Evolutionary conservation across 2,797 vertebrate genomes (phyloP), one percentile per base, ranked within the genome.

Genomic region (Craterocephalus amniculus): DNA sequence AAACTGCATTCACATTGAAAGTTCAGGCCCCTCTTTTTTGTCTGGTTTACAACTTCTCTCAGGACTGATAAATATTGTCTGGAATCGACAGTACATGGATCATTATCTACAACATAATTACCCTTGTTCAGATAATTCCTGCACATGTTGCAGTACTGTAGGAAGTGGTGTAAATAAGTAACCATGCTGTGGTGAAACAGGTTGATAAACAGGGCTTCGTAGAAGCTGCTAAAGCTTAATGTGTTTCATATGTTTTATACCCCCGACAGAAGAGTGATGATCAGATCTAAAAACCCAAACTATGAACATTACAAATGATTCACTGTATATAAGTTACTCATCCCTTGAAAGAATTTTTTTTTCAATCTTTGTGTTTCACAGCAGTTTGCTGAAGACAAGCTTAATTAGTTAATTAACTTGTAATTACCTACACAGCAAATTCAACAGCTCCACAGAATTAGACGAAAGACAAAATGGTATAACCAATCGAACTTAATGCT

Each of bases 101-200:
- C 20, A 54, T 66, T 72, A 72, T 80, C 65, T 58, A 4, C 63
- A 20, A 43, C 32, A 32, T 48, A 52, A 81, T 66, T 61, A 64
- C 62, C 60, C 58, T 2, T 1, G 7, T 58, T 29, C 18, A 58
- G 75, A 72, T 87, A 2, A 67, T 54, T 67, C 54, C 55, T 52
- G 74, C 34, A 69, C 35, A 63, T 26, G 26, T 32, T 52, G 58
- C 56, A 35, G 22, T 60, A 57, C 48, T 45, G 49, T 49, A 38
- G 58, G 12, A 52, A 63, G 31, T 22, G 58, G 45, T 58, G 70
- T 85, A 55, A 90, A 87, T 89, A 34, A 88, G 62, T 84, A 83
- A 89, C 72, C 34, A 34, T 0, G 0, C n/a, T 34, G 40, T 48
- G 22, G 26, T 22, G 26, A 9, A 49, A 10, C 29, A 36, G 40